Percentiles rank a stretch among this genome's conserved stretches.
phyloP scores from a whole-genome alignment of 2,797 vertebrate species.

The Ctenopoma kingsleyae region DNA sequence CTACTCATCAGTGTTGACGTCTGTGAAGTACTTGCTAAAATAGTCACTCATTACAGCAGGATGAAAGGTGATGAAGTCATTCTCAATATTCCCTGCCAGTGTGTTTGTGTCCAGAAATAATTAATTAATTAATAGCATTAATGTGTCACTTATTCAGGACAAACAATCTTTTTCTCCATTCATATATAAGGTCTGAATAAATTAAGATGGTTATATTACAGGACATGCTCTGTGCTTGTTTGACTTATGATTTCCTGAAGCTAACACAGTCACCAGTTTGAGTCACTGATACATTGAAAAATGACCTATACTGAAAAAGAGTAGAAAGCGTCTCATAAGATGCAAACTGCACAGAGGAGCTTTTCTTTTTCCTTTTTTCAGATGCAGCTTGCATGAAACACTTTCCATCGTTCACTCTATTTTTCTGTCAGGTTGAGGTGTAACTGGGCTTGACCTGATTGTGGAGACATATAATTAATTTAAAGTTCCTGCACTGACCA shows the following conservation, averaged over 20 bases:
- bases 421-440: background rate
- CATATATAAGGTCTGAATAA: slow-evolving; percentile 4
- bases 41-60: slow-evolving; percentile 45
- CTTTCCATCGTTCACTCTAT: background rate
- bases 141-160: slow-evolving; percentile 40
- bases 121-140: slow-evolving; percentile 22
- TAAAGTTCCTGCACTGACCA: background rate
- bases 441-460: background rate
- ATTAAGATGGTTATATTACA: slow-evolving; percentile 10
- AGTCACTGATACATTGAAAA: background rate
- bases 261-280: background rate
- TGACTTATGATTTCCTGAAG: background rate
- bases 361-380: background rate
- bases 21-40: slow-evolving; percentile 62
- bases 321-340: background rate
- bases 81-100: slow-evolving; percentile 26
- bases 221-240: background rate
- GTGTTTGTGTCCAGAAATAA: slow-evolving; percentile 35
- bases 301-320: background rate
- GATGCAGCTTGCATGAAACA: background rate
- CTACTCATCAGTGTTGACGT: slow-evolving; percentile 66
- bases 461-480: slow-evolving; percentile 18
- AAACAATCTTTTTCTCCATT: slow-evolving; percentile 19
- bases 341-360: background rate
- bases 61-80: slow-evolving; percentile 65